Evolutionary conservation across 2,888 invertebrate species (phyloP).

Genomic region (Kuschelorhynchus macadamiae): DNA sequence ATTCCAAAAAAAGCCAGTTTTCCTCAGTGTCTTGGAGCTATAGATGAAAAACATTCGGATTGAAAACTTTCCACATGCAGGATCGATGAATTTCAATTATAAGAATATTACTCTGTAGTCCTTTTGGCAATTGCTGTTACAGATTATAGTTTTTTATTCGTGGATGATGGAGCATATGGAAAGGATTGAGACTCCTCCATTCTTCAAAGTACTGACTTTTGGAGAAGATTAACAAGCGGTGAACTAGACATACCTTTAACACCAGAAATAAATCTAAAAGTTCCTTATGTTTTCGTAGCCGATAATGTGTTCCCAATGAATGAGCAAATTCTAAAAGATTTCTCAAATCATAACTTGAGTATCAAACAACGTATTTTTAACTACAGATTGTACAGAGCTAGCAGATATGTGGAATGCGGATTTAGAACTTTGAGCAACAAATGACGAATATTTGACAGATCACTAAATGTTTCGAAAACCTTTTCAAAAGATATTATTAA

Average conservation of each 20-base stretch:
- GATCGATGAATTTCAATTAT: slow-evolving; percentile 52
- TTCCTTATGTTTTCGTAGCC: slow-evolving; percentile 49
- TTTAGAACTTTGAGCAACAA: slow-evolving; percentile 51
- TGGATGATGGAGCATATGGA: slow-evolving; percentile 51
- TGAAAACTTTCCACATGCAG: slow-evolving; percentile 48
- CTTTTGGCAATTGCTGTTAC: slow-evolving; percentile 52
- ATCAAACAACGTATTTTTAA: slow-evolving; percentile 46
- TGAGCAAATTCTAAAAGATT: slow-evolving; percentile 37
- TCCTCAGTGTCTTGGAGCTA: slow-evolving; percentile 48
- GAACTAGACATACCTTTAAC: slow-evolving; percentile 45
- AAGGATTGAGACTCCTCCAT: slow-evolving; percentile 53
- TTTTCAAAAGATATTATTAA: slow-evolving; percentile 50
- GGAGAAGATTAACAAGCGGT: slow-evolving; percentile 32
- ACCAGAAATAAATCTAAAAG: slow-evolving; percentile 14
- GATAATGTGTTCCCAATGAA: slow-evolving; percentile 46
- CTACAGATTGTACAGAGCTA: slow-evolving; percentile 46
- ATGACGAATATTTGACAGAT: slow-evolving; percentile 52
- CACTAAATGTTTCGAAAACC: slow-evolving; percentile 46
- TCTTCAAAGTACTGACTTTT: slow-evolving; percentile 50
- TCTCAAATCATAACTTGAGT: slow-evolving; percentile 41
- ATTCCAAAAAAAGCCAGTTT: slow-evolving; percentile 50
- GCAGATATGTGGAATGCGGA: slow-evolving; percentile 50
- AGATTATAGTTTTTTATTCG: slow-evolving; percentile 46
- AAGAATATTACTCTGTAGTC: slow-evolving; percentile 51
- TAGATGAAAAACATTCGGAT: slow-evolving; percentile 51